Evolutionary conservation across 2,797 vertebrate genomes (phyloP).

Genomic region (Petrocephalus sullivani): DNA sequence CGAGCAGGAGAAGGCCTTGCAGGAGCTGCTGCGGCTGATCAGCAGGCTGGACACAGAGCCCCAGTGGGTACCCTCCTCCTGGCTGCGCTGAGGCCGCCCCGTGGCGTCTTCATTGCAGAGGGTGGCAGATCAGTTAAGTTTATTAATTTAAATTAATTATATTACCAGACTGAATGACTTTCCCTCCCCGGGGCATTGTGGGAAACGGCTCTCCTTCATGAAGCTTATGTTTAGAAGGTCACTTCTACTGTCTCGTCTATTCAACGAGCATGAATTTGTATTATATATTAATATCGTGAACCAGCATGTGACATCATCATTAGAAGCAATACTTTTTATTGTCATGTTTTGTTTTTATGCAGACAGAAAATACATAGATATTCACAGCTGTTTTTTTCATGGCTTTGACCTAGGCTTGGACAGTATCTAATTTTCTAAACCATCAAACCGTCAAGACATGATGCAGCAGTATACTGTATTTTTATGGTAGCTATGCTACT

Average conservation of each 20-base stretch:
- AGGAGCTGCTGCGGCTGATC: slow-evolving; percentile 80
- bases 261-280: too few species aligned
- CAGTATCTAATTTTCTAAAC: neutral
- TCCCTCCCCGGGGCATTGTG: neutral
- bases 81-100: slow-evolving; percentile 68
- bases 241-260: neutral
- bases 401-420: neutral
- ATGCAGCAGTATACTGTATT: neutral
- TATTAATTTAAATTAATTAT: neutral
- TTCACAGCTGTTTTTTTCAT: neutral
- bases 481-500: neutral
- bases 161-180: neutral
- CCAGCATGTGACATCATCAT: neutral
- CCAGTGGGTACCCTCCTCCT: slow-evolving; percentile 81
- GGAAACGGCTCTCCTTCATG: neutral
- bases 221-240: neutral
- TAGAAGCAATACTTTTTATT: neutral
- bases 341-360: neutral
- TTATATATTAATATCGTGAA: neutral
- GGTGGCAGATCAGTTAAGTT: neutral
- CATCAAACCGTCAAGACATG: neutral
- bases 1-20: slow-evolving; percentile 81
- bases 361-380: neutral
- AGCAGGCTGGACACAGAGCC: slow-evolving; percentile 93
- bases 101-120: neutral